Conservation (phyloP, 2,888 invertebrate genomes). For the Meteorus cinctellus region DNA sequence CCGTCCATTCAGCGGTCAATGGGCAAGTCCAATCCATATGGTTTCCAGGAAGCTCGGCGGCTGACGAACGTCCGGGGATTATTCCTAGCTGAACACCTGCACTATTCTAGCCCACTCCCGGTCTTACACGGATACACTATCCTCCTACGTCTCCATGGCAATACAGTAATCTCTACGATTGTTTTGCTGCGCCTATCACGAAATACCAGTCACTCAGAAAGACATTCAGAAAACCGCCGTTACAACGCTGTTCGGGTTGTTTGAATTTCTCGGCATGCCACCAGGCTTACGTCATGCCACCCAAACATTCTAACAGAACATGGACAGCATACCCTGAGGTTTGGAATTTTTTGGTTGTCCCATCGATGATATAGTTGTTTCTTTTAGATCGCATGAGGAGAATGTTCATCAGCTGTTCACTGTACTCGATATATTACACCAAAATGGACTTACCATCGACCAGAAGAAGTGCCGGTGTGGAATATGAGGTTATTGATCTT, state of each 20-base stretch:
- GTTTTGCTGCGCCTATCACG: slow-evolving; percentile 59
- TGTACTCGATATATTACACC: too few relatives aligned
- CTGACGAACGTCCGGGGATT: slow-evolving; percentile 69
- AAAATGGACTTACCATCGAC: too few relatives aligned
- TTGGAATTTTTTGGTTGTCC: too few relatives aligned
- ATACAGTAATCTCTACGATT: slow-evolving; percentile 53
- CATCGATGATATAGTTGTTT: too few relatives aligned
- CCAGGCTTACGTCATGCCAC: slow-evolving; percentile 61
- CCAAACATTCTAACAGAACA: slow-evolving; percentile 73
- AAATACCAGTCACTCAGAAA: slow-evolving; percentile 60
- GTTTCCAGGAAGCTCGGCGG: slow-evolving; percentile 61
- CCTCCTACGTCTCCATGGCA: slow-evolving; percentile 50
- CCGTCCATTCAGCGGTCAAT: slow-evolving; percentile 62
- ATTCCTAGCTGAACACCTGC: slow-evolving; percentile 58
- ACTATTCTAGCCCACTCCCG: slow-evolving; percentile 59
- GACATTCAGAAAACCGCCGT: slow-evolving; percentile 62
- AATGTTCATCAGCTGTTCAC: too few relatives aligned
- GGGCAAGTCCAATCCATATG: slow-evolving; percentile 64
- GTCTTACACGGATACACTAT: slow-evolving; percentile 61
- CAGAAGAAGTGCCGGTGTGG: too few relatives aligned
- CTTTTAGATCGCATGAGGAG: too few relatives aligned
- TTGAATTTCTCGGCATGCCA: slow-evolving; percentile 58
- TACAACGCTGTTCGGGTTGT: slow-evolving; percentile 61
- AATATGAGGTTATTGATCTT: too few relatives aligned
- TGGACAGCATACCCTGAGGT: neutral